Evolutionary conservation across 2,888 invertebrate species (phyloP).

Genomic region (Villa cingulata): DNA sequence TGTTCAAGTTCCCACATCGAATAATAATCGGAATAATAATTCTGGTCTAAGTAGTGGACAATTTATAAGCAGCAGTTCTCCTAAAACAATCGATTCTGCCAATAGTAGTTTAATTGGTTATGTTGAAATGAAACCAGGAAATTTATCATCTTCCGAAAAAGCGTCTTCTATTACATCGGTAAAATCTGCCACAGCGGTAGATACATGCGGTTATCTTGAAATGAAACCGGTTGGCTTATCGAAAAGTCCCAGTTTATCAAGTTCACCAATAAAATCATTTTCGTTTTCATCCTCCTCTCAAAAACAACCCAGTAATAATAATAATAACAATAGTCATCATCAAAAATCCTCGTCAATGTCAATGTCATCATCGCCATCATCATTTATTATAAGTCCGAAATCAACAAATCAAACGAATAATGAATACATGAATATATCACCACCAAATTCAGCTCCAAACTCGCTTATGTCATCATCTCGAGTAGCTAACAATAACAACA

Average conservation of each 20-base stretch:
- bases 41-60: neutral
- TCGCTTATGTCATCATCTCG: neutral
- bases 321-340: neutral
- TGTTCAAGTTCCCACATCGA: slow-evolving; percentile 13
- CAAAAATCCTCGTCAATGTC: neutral
- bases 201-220: slow-evolving; percentile 31
- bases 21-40: neutral
- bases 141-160: slow-evolving; percentile 14
- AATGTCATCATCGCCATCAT: neutral
- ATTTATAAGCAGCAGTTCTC: slow-evolving; percentile 2
- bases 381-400: neutral
- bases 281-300: neutral
- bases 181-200: slow-evolving; percentile 9
- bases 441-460: slow-evolving; percentile 11
- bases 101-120: slow-evolving; percentile 36
- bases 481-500: neutral
- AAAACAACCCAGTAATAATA: neutral
- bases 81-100: slow-evolving; percentile 15
- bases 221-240: slow-evolving; percentile 32
- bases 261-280: slow-evolving; percentile 17
- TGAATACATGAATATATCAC: slow-evolving; percentile 16
- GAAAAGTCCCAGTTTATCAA: slow-evolving; percentile 18
- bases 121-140: slow-evolving; percentile 46
- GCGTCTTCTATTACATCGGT: slow-evolving; percentile 4
- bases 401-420: neutral